phyloP scores from a whole-genome alignment of 2,113 vertebrate species.

The Tonatia bakeri region DNA sequence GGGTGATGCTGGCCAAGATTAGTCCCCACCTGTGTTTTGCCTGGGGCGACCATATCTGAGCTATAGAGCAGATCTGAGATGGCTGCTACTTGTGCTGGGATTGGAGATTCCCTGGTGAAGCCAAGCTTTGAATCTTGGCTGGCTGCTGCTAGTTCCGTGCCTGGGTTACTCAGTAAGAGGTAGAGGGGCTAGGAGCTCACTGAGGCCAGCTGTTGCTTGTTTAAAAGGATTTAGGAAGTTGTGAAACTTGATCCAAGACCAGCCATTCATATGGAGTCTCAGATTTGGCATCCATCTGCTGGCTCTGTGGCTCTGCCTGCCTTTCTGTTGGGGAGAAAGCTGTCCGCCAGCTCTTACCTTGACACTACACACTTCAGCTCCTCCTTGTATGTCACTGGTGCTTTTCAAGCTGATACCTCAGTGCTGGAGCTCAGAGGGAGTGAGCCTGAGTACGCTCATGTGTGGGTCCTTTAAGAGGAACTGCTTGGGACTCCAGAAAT shows the following conservation, averaged over 20 bases:
- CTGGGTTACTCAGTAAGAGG: not conserved
- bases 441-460: no score
- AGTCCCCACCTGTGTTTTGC: not conserved
- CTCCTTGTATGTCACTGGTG: no score
- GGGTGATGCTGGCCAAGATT: not conserved
- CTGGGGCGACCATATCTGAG: not conserved
- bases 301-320: not conserved
- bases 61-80: not conserved
- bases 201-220: not conserved
- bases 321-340: no score
- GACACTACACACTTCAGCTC: no score
- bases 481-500: no score
- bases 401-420: no score
- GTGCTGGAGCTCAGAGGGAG: no score
- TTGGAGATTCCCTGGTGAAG: not conserved
- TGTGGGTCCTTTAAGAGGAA: no score
- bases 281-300: not conserved
- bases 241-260: not conserved
- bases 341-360: no score
- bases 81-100: not conserved
- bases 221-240: not conserved
- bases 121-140: not conserved
- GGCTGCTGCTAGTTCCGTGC: not conserved
- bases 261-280: not conserved
- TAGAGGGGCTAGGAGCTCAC: not conserved